Evolutionary conservation across 2,797 vertebrate species (phyloP), one percentile per base, ranked within the genome.

Genomic region (Schizothorax lantsangensis): DNA sequence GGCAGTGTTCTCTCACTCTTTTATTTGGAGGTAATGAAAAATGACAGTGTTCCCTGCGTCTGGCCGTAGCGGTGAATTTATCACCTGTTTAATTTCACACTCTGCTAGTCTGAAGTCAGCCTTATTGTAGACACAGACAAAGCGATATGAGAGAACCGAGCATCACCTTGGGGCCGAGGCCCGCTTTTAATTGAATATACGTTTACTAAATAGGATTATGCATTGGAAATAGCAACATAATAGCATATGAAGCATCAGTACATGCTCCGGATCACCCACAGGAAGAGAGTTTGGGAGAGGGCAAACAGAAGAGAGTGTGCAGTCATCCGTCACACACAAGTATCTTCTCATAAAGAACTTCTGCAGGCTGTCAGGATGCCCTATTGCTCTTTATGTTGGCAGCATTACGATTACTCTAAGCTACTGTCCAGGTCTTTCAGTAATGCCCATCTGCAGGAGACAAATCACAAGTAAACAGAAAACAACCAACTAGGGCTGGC

Each of bases 21-120:
- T 95, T 94, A 93, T 94, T 96, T 94, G 92, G 93, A 92, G 91
- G 91, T 95, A 94, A 96, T 94, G 95, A 96, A 96, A 95, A 96
- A 93, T 94, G 95, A 94, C 89, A 92, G 89, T 91, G 87, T 92
- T 93, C 91, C 89, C 87, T 92, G 91, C 80, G 78, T 94, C 89
- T 92, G 93, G 92, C 92, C 90, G 87, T 92, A 91, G 90, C 86
- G 91, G 93, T 93, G 94, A 93, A 95, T 96, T 94, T 95, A 94
- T 94, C 93, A 90, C 94, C 93, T 95, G 94, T 96, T 97, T 96
- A 94, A 96, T 97, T 96, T 96, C 96, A 96, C 95, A 94, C 94
- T 94, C 89, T 89, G 93, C 90, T 91, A 92, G 89, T 87, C 91
- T 92, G 92, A 93, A 93, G 93, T 94, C 91, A 91, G 92, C 93